These are phyloP conservation scores for Caenorhabditis zanzibari DNA, from an alignment of 2,888 invertebrate genomes.

Conservation along the genomic window DNA sequence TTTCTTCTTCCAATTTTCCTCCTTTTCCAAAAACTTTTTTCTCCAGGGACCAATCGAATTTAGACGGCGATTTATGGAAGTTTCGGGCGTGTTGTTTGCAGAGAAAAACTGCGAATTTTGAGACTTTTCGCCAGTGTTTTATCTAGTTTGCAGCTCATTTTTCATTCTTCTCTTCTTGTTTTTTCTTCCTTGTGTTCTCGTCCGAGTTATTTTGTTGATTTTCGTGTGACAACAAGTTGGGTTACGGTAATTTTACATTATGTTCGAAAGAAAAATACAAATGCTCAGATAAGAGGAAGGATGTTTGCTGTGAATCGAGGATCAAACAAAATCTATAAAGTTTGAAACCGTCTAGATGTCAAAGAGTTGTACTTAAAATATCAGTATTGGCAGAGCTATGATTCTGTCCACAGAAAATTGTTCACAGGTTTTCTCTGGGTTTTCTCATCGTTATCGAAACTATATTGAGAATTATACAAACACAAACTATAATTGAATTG, in stretches of 20 bases:
- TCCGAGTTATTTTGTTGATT: background rate
- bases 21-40: conserved; percentile 12
- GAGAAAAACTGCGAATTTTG: conserved; percentile 12
- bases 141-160: conserved; percentile 39
- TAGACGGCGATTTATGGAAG: conserved; percentile 30
- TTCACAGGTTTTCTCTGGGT: too few species aligned
- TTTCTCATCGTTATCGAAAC: too few species aligned
- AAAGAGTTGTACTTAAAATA: too few species aligned
- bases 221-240: background rate
- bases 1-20: background rate
- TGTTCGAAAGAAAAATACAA: too few species aligned
- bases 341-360: too few species aligned
- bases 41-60: conserved; percentile 64
- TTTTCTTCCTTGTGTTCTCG: conserved; percentile 7
- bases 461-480: too few species aligned
- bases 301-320: too few species aligned
- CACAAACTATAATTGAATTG: too few species aligned
- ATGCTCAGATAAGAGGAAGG: too few species aligned
- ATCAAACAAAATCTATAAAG: too few species aligned
- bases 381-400: too few species aligned
- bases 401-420: too few species aligned
- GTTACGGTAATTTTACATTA: background rate
- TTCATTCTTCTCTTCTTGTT: conserved; percentile 25
- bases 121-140: conserved; percentile 22
- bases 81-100: conserved; percentile 28